A percentile compares a stretch with the other conserved stretches of the same genome.
phyloP scores from a whole-genome alignment of 2,797 vertebrate species.

The Falco biarmicus region DNA sequence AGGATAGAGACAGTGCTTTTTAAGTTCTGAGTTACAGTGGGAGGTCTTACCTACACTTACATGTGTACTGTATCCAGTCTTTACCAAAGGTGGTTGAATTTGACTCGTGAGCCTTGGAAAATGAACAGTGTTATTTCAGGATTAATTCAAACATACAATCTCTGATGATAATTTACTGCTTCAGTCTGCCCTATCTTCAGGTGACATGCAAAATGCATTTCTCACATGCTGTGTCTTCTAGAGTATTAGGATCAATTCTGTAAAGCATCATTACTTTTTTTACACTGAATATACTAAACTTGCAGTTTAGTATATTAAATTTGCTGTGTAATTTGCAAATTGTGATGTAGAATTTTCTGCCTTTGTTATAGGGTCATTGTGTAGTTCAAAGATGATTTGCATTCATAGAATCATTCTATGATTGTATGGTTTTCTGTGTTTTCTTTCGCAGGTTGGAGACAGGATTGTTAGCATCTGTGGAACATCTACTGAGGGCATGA shows the following conservation, averaged over 20 bases:
- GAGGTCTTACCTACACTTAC: not conserved
- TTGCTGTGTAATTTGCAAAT: not conserved
- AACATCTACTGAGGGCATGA: slow-evolving; percentile 91
- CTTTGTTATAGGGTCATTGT: not conserved
- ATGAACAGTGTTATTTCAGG: not conserved
- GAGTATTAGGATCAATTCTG: not conserved
- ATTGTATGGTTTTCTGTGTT: not conserved
- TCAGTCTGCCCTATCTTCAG: not conserved
- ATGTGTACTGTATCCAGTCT: fast-evolving
- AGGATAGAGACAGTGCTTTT: not conserved
- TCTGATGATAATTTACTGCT: not conserved
- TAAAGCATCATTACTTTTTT: not conserved
- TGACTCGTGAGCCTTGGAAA: not conserved
- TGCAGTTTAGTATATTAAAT: no score
- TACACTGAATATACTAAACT: not conserved
- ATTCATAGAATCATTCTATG: not conserved
- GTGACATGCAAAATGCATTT: not conserved
- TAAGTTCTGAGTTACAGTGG: not conserved
- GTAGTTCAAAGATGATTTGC: not conserved
- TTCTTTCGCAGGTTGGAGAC: slow-evolving; percentile 88
- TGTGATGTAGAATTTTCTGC: not conserved
- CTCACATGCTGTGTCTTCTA: not conserved
- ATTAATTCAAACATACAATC: not conserved
- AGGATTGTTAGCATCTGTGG: slow-evolving; percentile 93
- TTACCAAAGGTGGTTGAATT: not conserved